These are phyloP conservation scores for Stenichneumon culpator DNA, from an alignment of 2,888 invertebrate species.

Conservation along the genomic window DNA sequence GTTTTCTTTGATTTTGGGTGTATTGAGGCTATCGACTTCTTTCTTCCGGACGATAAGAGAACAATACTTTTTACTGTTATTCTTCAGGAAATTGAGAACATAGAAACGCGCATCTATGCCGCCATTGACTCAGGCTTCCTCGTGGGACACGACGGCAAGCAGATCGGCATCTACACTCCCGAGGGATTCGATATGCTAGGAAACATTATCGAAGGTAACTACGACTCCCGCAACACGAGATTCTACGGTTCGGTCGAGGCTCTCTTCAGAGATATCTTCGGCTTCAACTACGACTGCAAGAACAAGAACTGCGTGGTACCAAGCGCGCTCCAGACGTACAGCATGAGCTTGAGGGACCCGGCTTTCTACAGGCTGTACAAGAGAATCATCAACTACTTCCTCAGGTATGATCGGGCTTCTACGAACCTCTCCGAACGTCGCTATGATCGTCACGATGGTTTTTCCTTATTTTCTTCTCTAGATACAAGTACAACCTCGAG, in stretches of 20 bases:
- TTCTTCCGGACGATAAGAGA: not conserved
- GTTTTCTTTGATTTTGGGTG: not conserved
- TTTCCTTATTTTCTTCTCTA: constrained; percentile 50
- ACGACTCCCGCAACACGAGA: constrained; percentile 84
- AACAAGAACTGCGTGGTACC: constrained; percentile 86
- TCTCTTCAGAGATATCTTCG: constrained; percentile 86
- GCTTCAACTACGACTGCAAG: constrained; percentile 82
- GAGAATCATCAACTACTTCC: constrained; percentile 87
- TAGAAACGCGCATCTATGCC: constrained; percentile 78
- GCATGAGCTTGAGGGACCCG: constrained; percentile 90
- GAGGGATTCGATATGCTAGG: constrained; percentile 87
- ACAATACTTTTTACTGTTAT: not conserved
- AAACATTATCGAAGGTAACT: constrained; percentile 86
- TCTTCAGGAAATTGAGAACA: constrained; percentile 75
- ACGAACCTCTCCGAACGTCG: not conserved
- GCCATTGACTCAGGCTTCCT: constrained; percentile 81
- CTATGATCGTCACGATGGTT: not conserved
- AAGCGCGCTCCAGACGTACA: constrained; percentile 89
- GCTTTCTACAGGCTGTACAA: constrained; percentile 90
- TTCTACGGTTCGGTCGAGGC: constrained; percentile 88
- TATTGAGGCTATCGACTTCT: not conserved
- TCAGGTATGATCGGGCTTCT: constrained; percentile 70
- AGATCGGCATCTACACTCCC: constrained; percentile 79
- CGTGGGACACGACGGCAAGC: constrained; percentile 77
- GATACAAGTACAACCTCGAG: constrained; percentile 87